These are phyloP conservation scores for Oscheius myriophilus DNA, from an alignment of 2,888 invertebrate genomes.

Conservation along the genomic window DNA sequence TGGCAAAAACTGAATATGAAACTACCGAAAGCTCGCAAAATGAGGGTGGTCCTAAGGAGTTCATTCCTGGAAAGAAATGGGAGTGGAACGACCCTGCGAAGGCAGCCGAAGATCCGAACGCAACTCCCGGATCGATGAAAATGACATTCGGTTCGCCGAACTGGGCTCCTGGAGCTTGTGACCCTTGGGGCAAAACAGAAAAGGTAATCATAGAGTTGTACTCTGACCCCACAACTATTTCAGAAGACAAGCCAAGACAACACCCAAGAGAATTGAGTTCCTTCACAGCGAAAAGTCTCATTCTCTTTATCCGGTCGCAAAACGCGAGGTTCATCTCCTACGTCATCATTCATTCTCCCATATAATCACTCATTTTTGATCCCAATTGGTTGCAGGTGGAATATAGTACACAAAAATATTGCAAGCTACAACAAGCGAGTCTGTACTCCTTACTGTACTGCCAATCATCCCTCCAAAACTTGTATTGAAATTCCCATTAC, in stretches of 20 bases:
- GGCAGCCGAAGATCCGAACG: constrained; percentile 28
- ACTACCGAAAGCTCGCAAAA: neutral
- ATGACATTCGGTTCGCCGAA: constrained; percentile 17
- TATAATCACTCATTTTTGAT: too few species aligned
- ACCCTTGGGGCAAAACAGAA: constrained; percentile 15
- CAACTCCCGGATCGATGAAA: constrained; percentile 23
- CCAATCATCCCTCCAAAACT: too few species aligned
- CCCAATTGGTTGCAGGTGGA: too few species aligned
- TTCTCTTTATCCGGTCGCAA: too few species aligned
- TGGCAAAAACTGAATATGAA: too few species aligned
- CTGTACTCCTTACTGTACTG: too few species aligned
- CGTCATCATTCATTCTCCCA: too few species aligned
- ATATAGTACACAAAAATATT: too few species aligned
- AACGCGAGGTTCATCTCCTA: too few species aligned
- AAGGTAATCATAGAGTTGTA: constrained; percentile 8
- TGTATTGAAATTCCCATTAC: constrained; percentile 3
- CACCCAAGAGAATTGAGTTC: too few species aligned
- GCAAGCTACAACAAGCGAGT: too few species aligned
- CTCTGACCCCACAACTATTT: constrained; percentile 4
- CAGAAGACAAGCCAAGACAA: constrained; percentile 17
- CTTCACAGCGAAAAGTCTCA: too few species aligned
- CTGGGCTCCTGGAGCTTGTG: constrained; percentile 18
- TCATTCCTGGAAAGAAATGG: constrained; percentile 63
- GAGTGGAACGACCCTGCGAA: constrained; percentile 58
- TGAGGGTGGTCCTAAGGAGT: constrained; percentile 46